Conservation (phyloP, 2,888 invertebrate genomes). For the Antheraea assamensis region DNA sequence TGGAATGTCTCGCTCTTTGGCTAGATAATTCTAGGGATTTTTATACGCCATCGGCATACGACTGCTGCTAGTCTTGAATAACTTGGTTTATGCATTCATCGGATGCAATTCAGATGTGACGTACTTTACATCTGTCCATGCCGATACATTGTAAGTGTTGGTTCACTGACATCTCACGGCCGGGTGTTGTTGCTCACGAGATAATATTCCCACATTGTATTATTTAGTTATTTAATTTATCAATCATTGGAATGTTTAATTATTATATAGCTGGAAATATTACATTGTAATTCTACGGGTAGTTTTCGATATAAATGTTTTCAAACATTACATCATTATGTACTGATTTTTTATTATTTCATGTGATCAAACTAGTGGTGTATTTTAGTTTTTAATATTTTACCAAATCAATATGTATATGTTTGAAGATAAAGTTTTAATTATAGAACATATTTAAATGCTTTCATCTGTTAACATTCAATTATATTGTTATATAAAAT, state of each 20-base stretch:
- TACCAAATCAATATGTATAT: neutral
- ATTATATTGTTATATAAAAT: neutral
- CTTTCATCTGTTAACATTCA: neutral
- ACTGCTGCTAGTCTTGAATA: conserved; percentile 19
- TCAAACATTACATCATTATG: no score
- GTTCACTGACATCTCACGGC: conserved; percentile 21
- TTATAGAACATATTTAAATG: neutral
- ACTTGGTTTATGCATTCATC: conserved; percentile 26
- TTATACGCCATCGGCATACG: conserved; percentile 27
- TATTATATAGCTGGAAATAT: neutral
- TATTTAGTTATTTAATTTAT: neutral
- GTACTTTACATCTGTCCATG: conserved; percentile 20
- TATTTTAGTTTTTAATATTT: neutral
- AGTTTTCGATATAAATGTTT: neutral
- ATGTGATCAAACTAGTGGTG: neutral
- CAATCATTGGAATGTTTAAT: neutral
- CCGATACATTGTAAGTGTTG: conserved; percentile 25
- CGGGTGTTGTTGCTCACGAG: neutral
- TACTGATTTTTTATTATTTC: neutral
- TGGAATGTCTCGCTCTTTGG: neutral
- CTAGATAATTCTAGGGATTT: conserved; percentile 28
- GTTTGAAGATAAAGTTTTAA: neutral
- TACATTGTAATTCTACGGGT: neutral
- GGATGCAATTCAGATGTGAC: conserved; percentile 22
- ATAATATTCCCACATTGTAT: neutral